Base-by-base conservation (phyloP, 2,113 vertebrate species). In the Protobothrops flavoviridis region DNA sequence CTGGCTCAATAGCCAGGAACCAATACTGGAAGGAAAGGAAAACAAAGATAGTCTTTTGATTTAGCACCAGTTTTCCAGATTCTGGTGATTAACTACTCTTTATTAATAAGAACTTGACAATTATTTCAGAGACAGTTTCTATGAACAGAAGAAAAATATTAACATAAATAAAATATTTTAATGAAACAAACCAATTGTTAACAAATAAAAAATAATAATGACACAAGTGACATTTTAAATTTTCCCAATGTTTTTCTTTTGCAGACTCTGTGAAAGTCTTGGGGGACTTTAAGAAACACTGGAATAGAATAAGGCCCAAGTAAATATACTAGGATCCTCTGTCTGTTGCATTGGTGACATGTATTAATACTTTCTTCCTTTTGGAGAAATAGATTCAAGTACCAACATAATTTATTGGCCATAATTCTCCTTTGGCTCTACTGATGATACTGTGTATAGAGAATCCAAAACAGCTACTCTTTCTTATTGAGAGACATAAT, bases 101-200 rank as follows among this genome's bases (percentile, higher is more conserved):
- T 87, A 90, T 33, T 55, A 53, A 5, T 26, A 94, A 86, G 92
- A 96, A 92, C 43, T 12, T 96, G 96, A 88, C 8, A 93, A 86
- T 96, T 95, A 96, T 96, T 96, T 95, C 96, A 93, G 88, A 24
- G 89, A 95, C 89, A 94, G 90, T 43, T 92, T 95, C 74, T 57
- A 43, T 61, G 20, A 23, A 57, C 1, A 57, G 56, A 23, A 57
- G 17, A 57, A 20, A 23, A 57, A 61, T 10, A 61, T 64, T n/a
- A 64, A n/a, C 26, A 64, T 64, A 12, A 64, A 64, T 64, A 64
- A n/a, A 64, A 64, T 64, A 64, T 64, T 29, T 12, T 64, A 26
- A 64, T 64, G 9, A 64, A 64, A 64, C 61, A 64, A 29, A 64
- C 61, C 26, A 29, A 12, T 64, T 64, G 12, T 64, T 29, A 55